Evolutionary conservation across 1,140 invertebrate genomes (phyloP).

Genomic region (Eupeodes corollae): DNA sequence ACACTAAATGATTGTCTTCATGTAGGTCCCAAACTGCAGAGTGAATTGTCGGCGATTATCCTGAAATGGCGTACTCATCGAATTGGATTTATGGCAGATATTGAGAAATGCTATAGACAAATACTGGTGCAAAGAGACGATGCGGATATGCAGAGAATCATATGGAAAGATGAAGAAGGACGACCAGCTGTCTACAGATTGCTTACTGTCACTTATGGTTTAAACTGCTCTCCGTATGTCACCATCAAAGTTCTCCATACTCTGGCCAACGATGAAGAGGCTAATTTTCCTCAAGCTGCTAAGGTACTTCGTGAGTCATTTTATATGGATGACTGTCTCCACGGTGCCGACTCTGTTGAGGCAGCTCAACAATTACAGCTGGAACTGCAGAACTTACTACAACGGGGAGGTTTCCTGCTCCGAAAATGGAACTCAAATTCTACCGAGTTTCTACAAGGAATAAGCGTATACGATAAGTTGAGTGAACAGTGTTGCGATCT

Average conservation of each 20-base stretch:
- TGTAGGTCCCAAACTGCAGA: conserved; percentile 22
- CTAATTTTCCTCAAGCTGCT: background rate
- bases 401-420: too few species aligned
- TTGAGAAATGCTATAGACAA: conserved; percentile 25
- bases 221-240: conserved; percentile 11
- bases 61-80: conserved; percentile 20
- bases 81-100: conserved; percentile 18
- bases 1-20: conserved; percentile 25
- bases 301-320: background rate
- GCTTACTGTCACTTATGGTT: conserved; percentile 26
- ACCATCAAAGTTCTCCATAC: too few species aligned
- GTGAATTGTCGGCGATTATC: conserved; percentile 26
- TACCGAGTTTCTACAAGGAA: too few species aligned
- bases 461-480: too few species aligned
- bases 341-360: too few species aligned
- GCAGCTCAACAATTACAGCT: too few species aligned
- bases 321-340: conserved; percentile 1
- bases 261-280: too few species aligned
- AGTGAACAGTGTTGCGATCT: too few species aligned
- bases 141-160: background rate
- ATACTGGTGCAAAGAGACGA: background rate
- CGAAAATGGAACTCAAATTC: too few species aligned
- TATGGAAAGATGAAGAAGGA: background rate
- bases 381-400: too few species aligned
- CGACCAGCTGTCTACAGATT: background rate